phyloP scores from a whole-genome alignment of 2,113 vertebrate species.

The Entosphenus tridentatus region DNA sequence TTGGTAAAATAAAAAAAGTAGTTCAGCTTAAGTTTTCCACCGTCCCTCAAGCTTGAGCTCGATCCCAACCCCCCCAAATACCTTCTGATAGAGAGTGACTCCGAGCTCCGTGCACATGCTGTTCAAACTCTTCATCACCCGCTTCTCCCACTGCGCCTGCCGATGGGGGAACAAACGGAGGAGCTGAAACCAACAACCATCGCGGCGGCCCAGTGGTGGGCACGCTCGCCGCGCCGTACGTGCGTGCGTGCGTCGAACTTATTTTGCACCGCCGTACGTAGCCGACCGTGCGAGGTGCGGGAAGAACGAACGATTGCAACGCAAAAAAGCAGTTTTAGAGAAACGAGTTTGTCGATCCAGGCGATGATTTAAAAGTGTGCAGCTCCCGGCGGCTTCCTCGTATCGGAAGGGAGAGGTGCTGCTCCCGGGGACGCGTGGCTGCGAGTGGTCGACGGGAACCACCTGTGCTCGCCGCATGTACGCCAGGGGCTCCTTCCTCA shows the following conservation, averaged over 20 bases:
- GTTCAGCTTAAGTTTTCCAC: too few species aligned
- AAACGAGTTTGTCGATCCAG: neutral
- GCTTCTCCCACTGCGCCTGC: conserved; percentile 82
- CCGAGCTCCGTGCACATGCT: conserved; percentile 80
- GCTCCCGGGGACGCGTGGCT: neutral
- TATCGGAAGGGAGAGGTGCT: neutral
- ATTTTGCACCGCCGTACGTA: too few species aligned
- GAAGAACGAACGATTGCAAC: neutral
- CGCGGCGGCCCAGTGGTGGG: neutral
- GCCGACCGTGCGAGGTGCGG: too few species aligned
- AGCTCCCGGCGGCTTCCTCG: neutral
- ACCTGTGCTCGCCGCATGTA: conserved; percentile 96
- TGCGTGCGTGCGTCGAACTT: neutral
- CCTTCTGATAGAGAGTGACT: conserved; percentile 71
- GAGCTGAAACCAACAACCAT: neutral
- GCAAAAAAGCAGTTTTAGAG: neutral
- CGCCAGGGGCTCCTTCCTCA: conserved; percentile 68
- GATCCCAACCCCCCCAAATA: conserved; percentile 11
- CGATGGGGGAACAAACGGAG: conserved; percentile 9
- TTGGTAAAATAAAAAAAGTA: too few species aligned
- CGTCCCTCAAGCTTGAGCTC: too few species aligned
- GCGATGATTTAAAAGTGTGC: neutral
- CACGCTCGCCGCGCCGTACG: neutral
- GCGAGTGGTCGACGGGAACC: conserved; percentile 12
- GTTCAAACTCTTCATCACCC: conserved; percentile 86